phyloP scores from a whole-genome alignment of 2,113 vertebrate species.

The Colossoma macropomum region DNA sequence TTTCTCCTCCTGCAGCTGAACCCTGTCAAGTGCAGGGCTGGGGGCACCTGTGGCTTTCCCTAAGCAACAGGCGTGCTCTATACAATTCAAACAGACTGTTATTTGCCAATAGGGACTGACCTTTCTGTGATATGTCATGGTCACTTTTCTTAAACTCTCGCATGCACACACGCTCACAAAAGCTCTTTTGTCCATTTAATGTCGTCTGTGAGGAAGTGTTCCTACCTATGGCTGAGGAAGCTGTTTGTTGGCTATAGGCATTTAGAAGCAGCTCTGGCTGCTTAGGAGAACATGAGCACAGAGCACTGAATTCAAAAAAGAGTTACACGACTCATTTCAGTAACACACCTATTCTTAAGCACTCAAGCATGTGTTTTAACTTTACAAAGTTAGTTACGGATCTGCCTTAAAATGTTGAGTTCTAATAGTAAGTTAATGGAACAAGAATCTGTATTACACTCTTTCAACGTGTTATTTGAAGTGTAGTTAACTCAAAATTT shows the following conservation, averaged over 20 bases:
- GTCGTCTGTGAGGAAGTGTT: background rate
- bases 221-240: background rate
- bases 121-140: constrained; percentile 12
- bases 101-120: background rate
- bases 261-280: too few species aligned
- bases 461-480: too few species aligned
- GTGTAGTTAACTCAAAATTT: too few species aligned
- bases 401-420: too few species aligned
- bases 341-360: background rate
- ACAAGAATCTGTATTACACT: too few species aligned
- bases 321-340: background rate
- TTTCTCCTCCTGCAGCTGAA: too few species aligned
- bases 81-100: constrained; percentile 18
- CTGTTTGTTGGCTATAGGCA: background rate
- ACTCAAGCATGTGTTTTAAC: too few species aligned
- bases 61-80: too few species aligned
- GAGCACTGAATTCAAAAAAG: too few species aligned
- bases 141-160: background rate
- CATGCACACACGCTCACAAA: background rate
- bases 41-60: too few species aligned
- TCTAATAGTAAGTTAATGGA: too few species aligned
- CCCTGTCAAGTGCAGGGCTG: background rate
- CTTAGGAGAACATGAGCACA: background rate
- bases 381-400: too few species aligned
- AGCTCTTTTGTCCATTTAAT: background rate